Conservation (phyloP, 2,797 vertebrate species). For the Periophthalmus magnuspinnatus region DNA sequence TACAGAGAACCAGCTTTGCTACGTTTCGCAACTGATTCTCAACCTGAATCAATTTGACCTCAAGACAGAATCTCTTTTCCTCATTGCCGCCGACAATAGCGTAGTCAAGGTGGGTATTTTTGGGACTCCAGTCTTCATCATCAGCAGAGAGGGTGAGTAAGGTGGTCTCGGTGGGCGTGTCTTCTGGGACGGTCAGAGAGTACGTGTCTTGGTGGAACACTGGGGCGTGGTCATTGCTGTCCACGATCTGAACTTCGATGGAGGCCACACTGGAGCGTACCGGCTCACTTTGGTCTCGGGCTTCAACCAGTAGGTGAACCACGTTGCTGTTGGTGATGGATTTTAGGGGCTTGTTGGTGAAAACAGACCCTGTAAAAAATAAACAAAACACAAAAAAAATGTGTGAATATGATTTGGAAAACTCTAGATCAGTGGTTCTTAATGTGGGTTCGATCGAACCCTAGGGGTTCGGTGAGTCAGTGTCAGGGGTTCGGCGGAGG, state of each 20-base stretch:
- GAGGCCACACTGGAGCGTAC: slow-evolving; percentile 75
- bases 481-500: no score
- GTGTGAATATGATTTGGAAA: neutral
- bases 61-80: slow-evolving; percentile 81
- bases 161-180: slow-evolving; percentile 72
- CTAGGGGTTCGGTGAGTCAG: no score
- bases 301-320: slow-evolving; percentile 84
- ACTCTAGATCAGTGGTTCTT: no score
- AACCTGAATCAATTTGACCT: slow-evolving; percentile 66
- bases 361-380: slow-evolving; percentile 82
- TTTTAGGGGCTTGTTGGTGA: slow-evolving; percentile 72
- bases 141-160: slow-evolving; percentile 80
- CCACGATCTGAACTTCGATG: slow-evolving; percentile 79
- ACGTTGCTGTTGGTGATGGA: slow-evolving; percentile 66
- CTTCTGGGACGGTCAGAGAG: slow-evolving; percentile 81
- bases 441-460: no score
- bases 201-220: slow-evolving; percentile 79
- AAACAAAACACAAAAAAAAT: neutral
- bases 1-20: slow-evolving; percentile 81
- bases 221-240: slow-evolving; percentile 83
- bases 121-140: slow-evolving; percentile 79
- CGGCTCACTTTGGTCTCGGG: slow-evolving; percentile 83
- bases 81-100: slow-evolving; percentile 80
- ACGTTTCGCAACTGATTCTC: slow-evolving; percentile 71
- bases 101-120: slow-evolving; percentile 83